Percentiles rank a stretch among this genome's conserved stretches.
These are phyloP conservation scores for Chymomyza procnemis DNA, from an alignment of 2,888 invertebrate genomes.

Conservation along the genomic window DNA sequence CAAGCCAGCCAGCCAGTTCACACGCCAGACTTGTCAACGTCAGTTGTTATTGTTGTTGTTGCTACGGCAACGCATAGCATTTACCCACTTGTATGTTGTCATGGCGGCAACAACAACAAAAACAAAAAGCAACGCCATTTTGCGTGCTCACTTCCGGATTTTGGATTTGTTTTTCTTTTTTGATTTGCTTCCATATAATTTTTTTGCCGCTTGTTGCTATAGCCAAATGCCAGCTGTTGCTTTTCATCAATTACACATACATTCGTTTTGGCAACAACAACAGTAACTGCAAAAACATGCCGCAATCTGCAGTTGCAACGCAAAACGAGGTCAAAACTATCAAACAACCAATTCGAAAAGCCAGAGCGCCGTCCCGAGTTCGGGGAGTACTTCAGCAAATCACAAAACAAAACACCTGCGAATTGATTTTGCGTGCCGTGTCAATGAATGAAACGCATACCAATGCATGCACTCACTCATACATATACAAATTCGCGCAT, in stretches of 20 bases:
- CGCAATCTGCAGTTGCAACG: neutral
- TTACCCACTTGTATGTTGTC: constrained; percentile 3
- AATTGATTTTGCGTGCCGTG: constrained; percentile 61
- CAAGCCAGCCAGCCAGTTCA: constrained; percentile 8
- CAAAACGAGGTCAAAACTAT: constrained; percentile 68
- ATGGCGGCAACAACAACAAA: constrained; percentile 13
- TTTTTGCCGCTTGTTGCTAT: neutral
- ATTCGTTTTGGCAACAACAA: neutral
- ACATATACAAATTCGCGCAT: constrained; percentile 4
- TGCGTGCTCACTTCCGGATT: constrained; percentile 4
- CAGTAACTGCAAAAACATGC: neutral
- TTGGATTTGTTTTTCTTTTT: neutral
- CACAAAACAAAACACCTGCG: constrained; percentile 56
- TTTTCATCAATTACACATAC: constrained; percentile 20
- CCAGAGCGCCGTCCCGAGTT: constrained; percentile 25
- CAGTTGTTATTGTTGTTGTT: constrained; percentile 18
- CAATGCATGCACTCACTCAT: neutral
- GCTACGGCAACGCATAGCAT: constrained; percentile 13
- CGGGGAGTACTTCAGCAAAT: constrained; percentile 17
- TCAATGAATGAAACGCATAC: constrained; percentile 53
- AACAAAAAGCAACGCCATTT: neutral
- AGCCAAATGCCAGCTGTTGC: neutral
- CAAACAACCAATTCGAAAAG: constrained; percentile 55
- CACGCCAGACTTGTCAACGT: constrained; percentile 6
- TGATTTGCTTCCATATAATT: neutral